Base-by-base conservation (phyloP, 1,140 invertebrate genomes). In the Tetragnatha versicolor region DNA sequence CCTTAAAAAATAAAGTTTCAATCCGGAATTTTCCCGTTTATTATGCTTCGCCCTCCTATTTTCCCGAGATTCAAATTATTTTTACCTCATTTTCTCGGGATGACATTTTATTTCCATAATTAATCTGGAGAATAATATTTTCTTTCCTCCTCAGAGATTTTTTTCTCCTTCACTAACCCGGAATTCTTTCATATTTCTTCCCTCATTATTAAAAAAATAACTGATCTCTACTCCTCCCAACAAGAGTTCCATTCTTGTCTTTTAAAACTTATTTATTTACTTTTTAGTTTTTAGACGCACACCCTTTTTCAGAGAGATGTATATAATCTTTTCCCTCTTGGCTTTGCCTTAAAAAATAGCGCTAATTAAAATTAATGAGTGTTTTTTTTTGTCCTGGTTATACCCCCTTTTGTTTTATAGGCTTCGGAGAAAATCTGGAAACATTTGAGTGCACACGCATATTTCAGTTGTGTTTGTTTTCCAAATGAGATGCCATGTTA, bases 311-410 rank as follows among this genome's bases (percentile, higher is more conserved):
- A n/a, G n/a, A n/a, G n/a, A n/a, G n/a, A n/a, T n/a, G n/a, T n/a
- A n/a, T 17, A 58, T 10, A 58, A 58, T 27, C 55, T 58, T 58
- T 58, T 58, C 55, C n/a, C 35, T 35, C 20, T 58, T n/a, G 55
- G 14, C 5, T 33, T 58, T 58, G 20, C 12, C 17, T n/a, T 33
- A 12, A 33, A 35, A n/a, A 58, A 58, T 33, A 14, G 55, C 35
- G 55, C 55, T 58, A 58, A 58, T 58, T 58, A 58, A 58, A 58
- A 58, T 58, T 58, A 58, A 58, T 58, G 55, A 58, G 55, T 31
- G 14, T 33, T 58, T 58, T 53, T 53, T 58, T 58, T n/a, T 33
- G 9, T 58, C 27, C 29, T 27, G 55, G 35, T 58, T 58, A 31
- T 31, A 31, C 35, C 31, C 35, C n/a, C 55, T 58, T 27, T 58